Evolutionary conservation across 2,888 invertebrate genomes (phyloP).

Genomic region (Amphiduros pacificus): DNA sequence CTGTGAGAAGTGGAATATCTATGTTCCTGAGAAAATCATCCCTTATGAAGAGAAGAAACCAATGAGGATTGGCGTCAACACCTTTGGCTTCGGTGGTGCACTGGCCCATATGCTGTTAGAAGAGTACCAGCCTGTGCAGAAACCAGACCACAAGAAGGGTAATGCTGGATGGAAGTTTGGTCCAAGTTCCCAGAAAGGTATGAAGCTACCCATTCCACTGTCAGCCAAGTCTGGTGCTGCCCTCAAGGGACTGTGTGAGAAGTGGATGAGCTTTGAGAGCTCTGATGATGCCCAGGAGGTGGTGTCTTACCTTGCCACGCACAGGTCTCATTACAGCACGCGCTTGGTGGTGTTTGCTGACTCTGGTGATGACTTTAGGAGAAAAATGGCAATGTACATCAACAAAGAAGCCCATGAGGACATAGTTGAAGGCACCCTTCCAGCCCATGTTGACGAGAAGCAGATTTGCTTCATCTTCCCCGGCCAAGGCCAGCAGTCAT

Average conservation of each 20-base stretch:
- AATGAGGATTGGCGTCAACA: conserved; percentile 21
- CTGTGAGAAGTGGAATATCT: conserved; percentile 4
- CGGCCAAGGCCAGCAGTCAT: conserved; percentile 28
- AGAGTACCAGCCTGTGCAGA: conserved; percentile 11
- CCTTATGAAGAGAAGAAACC: conserved; percentile 13
- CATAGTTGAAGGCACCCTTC: conserved; percentile 11
- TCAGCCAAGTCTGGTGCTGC: conserved; percentile 23
- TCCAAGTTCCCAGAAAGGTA: conserved; percentile 4
- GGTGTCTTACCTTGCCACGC: conserved; percentile 15
- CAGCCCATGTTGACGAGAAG: not conserved
- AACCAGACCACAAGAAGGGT: not conserved
- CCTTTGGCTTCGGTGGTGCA: conserved; percentile 26
- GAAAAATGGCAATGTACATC: conserved; percentile 13
- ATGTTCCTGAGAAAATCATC: conserved; percentile 13
- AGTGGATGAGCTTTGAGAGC: conserved; percentile 16
- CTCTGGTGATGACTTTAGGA: conserved; percentile 11
- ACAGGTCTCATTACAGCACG: conserved; percentile 16
- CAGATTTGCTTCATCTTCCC: conserved; percentile 27
- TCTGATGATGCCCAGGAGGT: conserved; percentile 21
- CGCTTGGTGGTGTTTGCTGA: conserved; percentile 18
- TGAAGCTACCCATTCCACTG: conserved; percentile 10
- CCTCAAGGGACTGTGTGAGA: conserved; percentile 8
- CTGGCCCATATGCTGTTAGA: conserved; percentile 24
- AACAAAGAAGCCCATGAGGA: conserved; percentile 8
- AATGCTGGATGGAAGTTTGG: conserved; percentile 24